Conservation (phyloP, 2,797 vertebrate species). For the Acrocephalus scirpaceus region DNA sequence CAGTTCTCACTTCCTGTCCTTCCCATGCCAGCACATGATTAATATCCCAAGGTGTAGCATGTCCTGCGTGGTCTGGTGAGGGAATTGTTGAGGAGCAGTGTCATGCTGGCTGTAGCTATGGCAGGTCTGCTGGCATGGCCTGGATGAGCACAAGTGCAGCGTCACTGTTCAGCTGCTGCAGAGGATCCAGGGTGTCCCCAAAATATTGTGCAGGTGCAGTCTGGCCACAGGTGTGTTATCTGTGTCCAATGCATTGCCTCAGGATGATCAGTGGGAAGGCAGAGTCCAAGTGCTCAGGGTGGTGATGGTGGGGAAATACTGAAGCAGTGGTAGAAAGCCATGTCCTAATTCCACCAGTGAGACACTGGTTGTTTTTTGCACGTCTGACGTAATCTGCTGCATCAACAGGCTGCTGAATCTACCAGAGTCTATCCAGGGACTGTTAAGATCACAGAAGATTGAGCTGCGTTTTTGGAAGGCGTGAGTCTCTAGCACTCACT, state of each 20-base stretch:
- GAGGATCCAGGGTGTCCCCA: neutral
- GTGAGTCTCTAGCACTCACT: neutral
- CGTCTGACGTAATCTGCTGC: neutral
- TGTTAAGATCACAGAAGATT: neutral
- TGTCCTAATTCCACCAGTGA: neutral
- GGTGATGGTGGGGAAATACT: neutral
- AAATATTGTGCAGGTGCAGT: neutral
- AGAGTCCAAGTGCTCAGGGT: neutral
- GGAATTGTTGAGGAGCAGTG: fast-evolving
- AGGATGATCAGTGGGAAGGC: neutral
- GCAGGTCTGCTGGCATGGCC: fast-evolving
- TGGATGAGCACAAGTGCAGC: fast-evolving
- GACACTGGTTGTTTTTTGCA: neutral
- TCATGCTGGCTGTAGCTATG: neutral
- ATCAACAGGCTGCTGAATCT: neutral
- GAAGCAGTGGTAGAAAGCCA: neutral
- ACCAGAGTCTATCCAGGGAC: neutral
- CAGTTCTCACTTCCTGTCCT: neutral
- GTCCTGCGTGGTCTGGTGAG: neutral
- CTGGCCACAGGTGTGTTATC: neutral
- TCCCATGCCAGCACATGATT: neutral
- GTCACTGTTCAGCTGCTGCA: neutral
- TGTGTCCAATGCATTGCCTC: neutral
- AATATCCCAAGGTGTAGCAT: neutral
- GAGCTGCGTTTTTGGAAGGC: neutral